Conservation (phyloP, 2,113 vertebrate species). For the Lynx canadensis region DNA sequence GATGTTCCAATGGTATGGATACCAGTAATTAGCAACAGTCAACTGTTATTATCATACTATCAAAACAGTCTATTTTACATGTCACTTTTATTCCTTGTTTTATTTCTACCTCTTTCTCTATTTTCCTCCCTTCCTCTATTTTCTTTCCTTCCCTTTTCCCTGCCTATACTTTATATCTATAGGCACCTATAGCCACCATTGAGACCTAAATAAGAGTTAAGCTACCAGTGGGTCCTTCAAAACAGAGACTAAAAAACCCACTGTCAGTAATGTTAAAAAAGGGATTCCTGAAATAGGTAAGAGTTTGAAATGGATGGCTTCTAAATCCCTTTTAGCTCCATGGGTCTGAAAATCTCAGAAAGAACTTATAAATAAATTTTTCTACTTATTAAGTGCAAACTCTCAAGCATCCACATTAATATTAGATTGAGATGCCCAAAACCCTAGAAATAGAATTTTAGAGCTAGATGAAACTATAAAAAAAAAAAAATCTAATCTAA, state of each 20-base stretch:
- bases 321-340: background rate
- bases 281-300: background rate
- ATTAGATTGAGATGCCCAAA: background rate
- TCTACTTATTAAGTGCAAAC: background rate
- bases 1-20: background rate
- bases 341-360: background rate
- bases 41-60: background rate
- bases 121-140: background rate
- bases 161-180: background rate
- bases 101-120: background rate
- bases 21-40: background rate
- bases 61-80: background rate
- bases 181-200: background rate
- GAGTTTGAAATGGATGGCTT: background rate
- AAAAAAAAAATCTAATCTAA: background rate
- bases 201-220: background rate
- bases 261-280: background rate
- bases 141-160: background rate
- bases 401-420: background rate
- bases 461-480: background rate
- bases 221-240: background rate
- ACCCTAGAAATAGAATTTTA: slow-evolving; percentile 33
- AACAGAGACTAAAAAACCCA: background rate
- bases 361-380: background rate
- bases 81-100: background rate